Base-by-base conservation (phyloP, 1,140 invertebrate species). In the Platorchestia sp. region DNA sequence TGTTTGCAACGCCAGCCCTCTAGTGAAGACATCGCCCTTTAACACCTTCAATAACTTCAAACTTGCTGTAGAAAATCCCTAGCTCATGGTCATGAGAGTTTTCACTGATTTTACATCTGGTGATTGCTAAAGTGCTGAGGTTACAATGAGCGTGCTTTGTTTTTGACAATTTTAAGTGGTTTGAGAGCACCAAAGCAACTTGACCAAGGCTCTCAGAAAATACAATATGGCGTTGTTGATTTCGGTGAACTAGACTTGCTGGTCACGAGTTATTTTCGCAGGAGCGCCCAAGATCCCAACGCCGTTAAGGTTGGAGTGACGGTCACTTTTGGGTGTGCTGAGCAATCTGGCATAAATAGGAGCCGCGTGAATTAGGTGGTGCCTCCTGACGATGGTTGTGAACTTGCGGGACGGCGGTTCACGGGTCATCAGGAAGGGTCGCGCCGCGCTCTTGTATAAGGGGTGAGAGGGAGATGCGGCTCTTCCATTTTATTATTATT, bases 401-500 rank as follows among this genome's bases (percentile, higher is more conserved):
- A 44, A 0, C 45, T 42, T 22, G 3, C 41, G 89, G 44, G 43
- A 44, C 41, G 7, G 36, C 1, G 7, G 43, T 93, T 45, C 91
- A 93, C 91, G 91, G 91, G 91, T 93, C 91, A 93, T 10, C 91
- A 93, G 91, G 19, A 10, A 47, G 91, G 45, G 91, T 93, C 45
- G 91, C 36, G 43, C 40, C 91, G 3, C 91, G 45, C 7, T 1
- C 91, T 93, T 93, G 91, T 93, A 93, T 93, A 93, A 93, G 91
- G 91, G 91, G 91, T 47, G 91, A 93, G 45, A 45, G 91, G 91
- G 91, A 93, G 91, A 93, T 93, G 91, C 91, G 40, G 43, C 45
- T 93, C 91, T 93, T 47, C 40, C 45, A 93, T 93, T 93, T 93
- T 93, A 93, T 93, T 93, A 93, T 93, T 93, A 93, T 93, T 93